These are phyloP conservation scores for Oxygymnocypris stewartii DNA, from an alignment of 2,113 vertebrate genomes.

Conservation along the genomic window DNA sequence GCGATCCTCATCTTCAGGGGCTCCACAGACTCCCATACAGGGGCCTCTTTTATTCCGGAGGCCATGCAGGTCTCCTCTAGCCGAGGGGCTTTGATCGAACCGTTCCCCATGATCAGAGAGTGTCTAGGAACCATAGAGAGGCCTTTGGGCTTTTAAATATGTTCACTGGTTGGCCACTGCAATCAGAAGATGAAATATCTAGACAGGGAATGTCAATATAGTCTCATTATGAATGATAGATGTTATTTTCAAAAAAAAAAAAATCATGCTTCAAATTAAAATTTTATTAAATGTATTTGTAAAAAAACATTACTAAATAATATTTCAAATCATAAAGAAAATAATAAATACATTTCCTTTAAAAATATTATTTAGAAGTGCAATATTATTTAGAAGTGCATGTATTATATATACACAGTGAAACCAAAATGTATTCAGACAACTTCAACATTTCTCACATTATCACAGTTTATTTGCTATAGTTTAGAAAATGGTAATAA, in stretches of 20 bases:
- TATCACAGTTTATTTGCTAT: no score
- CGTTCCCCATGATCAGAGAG: conserved; percentile 77
- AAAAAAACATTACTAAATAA: background rate
- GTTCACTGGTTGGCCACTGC: conserved; percentile 18
- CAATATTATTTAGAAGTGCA: no score
- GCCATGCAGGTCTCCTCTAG: conserved; percentile 69
- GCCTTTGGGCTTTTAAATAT: conserved; percentile 42
- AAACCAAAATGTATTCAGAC: no score
- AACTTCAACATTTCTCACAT: no score
- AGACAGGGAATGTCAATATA: background rate
- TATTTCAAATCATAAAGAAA: no score
- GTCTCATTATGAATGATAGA: background rate
- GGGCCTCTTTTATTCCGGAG: conserved; percentile 59
- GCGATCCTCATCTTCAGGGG: conserved; percentile 68
- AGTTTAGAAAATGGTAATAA: no score
- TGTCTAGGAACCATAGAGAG: conserved; percentile 73
- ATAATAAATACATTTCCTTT: background rate
- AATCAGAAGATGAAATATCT: conserved; percentile 19
- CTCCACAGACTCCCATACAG: conserved; percentile 62
- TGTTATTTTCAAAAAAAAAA: no score
- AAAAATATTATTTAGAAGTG: background rate
- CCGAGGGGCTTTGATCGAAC: conserved; percentile 75
- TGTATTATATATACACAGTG: no score
- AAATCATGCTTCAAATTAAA: background rate
- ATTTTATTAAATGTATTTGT: background rate